phyloP scores from a whole-genome alignment of 2,113 vertebrate genomes.

The Urocynchramus pylzowi region DNA sequence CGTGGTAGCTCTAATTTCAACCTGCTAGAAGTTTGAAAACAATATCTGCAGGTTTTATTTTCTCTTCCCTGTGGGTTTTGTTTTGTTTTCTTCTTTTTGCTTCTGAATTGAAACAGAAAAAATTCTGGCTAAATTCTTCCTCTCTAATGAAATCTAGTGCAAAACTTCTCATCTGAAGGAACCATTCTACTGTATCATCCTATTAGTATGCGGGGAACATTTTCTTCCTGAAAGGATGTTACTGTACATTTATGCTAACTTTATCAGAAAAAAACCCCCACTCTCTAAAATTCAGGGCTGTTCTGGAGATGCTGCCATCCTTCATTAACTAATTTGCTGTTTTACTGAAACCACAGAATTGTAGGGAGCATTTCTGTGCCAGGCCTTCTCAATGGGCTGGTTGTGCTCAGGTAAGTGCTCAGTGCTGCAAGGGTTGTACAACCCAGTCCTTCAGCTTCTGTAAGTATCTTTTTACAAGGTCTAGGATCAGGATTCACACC shows the following conservation, averaged over 20 bases:
- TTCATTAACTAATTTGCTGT: neutral
- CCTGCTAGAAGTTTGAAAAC: constrained; percentile 7
- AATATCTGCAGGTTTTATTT: neutral
- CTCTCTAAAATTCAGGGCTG: neutral
- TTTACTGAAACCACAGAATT: neutral
- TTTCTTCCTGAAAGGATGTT: neutral
- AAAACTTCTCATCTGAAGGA: neutral
- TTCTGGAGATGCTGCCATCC: neutral
- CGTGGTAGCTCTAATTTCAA: constrained; percentile 15
- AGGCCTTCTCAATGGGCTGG: neutral
- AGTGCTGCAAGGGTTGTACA: neutral
- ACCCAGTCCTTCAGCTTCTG: neutral
- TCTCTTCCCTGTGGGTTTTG: neutral
- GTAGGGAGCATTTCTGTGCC: neutral
- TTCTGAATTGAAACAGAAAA: neutral
- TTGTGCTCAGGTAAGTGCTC: neutral
- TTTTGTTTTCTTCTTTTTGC: neutral
- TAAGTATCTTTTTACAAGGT: neutral
- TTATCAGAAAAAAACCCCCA: neutral
- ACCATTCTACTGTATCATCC: neutral
- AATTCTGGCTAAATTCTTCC: neutral
- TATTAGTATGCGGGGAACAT: neutral
- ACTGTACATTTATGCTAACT: neutral
- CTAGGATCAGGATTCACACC: neutral
- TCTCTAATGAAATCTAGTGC: neutral